Percentiles rank a stretch among this genome's conserved stretches.
These are phyloP conservation scores for Pangasius mekongensis DNA, from an alignment of 2,797 vertebrate species.

Conservation along the genomic window DNA sequence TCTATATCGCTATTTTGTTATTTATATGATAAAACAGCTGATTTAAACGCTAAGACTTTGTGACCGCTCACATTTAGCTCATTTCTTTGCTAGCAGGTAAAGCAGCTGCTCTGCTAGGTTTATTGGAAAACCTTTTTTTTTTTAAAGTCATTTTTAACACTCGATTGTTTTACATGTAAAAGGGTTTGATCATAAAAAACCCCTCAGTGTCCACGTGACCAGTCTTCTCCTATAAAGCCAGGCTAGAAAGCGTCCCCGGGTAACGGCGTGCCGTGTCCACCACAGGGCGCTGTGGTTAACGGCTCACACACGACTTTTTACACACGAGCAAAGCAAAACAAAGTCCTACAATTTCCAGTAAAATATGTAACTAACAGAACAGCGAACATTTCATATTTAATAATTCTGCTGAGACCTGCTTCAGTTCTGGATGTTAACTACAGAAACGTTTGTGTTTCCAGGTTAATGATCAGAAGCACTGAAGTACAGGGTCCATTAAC, in stretches of 20 bases:
- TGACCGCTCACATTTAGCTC: not conserved
- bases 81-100: not conserved
- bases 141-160: not conserved
- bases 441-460: not conserved
- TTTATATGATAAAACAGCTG: not conserved
- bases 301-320: too few species aligned
- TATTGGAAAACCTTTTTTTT: not conserved
- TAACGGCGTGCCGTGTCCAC: not conserved
- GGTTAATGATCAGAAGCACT: not conserved
- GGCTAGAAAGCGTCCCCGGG: not conserved
- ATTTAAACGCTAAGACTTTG: not conserved
- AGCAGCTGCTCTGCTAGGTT: not conserved
- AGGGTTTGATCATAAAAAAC: not conserved
- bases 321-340: too few species aligned
- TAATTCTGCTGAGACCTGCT: not conserved
- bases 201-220: not conserved
- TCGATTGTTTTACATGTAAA: not conserved
- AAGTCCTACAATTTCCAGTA: not conserved
- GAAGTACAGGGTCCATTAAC: not conserved
- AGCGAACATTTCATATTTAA: not conserved
- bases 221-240: not conserved
- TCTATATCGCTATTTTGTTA: not conserved
- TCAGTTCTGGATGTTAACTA: too few species aligned
- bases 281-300: slow-evolving; percentile 14
- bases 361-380: not conserved